Base-by-base conservation (phyloP, 2,113 vertebrate species). In the Cynoglossus semilaevis region DNA sequence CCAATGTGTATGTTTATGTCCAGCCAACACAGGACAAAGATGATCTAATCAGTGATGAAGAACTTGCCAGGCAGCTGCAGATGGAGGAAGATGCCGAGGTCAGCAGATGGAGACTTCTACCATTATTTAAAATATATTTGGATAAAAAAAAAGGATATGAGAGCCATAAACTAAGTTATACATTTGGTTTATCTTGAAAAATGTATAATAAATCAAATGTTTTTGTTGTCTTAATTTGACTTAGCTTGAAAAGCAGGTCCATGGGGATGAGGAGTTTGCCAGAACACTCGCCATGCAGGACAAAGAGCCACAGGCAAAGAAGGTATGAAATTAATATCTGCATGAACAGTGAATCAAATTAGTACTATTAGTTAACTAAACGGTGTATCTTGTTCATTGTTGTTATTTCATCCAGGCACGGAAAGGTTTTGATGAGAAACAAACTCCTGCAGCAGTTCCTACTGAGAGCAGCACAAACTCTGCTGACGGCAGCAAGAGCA, bases 201-300 rank as follows among this genome's bases (percentile, higher is more conserved):
- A 2, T 29, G 22, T 29, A 29, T 29, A 29, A 29, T n/a, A n/a
- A 11, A 44, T 12, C 36, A 58, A 9, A n/a, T 47, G 8, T 0
- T 19, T 12, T 29, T 36, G 1, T 1, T 45, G 51, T 16, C 41
- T 48, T 8, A 10, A n/a, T 12, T 7, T 6, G n/a, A 16, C 54
- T 15, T 40, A 99, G 96, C 46, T 96, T 82, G 97, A 99, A 73
- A 93, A 91, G 70, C 95, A 96, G 51, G 67, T 98, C 40, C 97
- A 98, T 18, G 93, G 95, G 51, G 96, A 99, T 77, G 95, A 95
- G 59, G 94, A 93, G 66, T 99, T 99, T 91, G 96, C 95, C 38
- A 91, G 80, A 79, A 99, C 97, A 0, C 79, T 98, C 81, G 93
- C 96, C 19, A 91, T 97, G 93, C 52, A 97, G 82, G 96, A 99